A percentile compares a stretch with the other conserved stretches of the same genome.
phyloP scores from a whole-genome alignment of 2,797 vertebrate genomes.

The Florisuga fusca region DNA sequence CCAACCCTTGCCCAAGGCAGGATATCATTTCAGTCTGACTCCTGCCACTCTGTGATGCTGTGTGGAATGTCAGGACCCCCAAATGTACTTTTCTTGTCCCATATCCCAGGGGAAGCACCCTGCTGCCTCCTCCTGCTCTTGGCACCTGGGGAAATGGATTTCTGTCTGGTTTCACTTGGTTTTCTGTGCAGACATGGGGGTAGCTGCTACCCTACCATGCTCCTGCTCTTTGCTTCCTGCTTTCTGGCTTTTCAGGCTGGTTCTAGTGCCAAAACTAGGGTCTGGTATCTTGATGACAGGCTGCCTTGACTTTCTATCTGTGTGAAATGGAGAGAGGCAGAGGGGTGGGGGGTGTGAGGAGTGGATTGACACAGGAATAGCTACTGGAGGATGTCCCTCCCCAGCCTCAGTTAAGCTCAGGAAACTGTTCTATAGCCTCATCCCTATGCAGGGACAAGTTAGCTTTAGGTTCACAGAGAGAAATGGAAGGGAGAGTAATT shows the following conservation, averaged over 20 bases:
- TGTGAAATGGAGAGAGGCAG: neutral
- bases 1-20: neutral
- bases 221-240: conserved; percentile 45
- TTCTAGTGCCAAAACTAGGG: neutral
- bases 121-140: neutral
- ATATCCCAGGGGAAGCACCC: neutral
- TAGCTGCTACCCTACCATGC: neutral
- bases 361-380: neutral
- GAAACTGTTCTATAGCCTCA: neutral
- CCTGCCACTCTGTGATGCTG: neutral
- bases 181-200: neutral
- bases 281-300: neutral
- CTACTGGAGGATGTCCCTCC: neutral
- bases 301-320: conserved; percentile 1
- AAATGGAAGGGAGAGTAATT: neutral
- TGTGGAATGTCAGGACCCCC: neutral
- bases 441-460: neutral
- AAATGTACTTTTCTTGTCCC: neutral
- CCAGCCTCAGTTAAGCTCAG: neutral
- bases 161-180: neutral
- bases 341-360: neutral
- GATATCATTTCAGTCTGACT: neutral
- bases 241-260: conserved; percentile 31
- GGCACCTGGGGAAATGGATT: neutral
- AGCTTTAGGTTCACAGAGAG: neutral